phyloP scores from a whole-genome alignment of 2,888 invertebrate species.

The Drosophila leonis region DNA sequence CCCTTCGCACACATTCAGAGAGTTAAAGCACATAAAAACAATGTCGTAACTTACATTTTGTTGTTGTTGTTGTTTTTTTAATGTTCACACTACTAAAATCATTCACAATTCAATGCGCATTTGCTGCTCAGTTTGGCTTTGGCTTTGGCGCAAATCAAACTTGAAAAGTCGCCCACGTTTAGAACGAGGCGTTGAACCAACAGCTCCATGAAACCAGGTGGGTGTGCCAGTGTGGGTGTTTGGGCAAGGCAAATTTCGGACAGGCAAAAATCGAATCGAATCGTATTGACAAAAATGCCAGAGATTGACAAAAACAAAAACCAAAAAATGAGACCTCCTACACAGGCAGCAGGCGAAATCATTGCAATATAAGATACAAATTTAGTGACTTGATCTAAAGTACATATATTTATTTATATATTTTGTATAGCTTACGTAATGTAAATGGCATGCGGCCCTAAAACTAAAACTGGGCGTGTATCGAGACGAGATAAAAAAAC shows the following conservation, averaged over 20 bases:
- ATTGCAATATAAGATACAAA: slow-evolving; percentile 24
- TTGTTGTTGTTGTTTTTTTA: background rate
- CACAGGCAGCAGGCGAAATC: slow-evolving; percentile 41
- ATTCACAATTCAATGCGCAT: slow-evolving; percentile 72
- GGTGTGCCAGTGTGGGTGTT: slow-evolving; percentile 46
- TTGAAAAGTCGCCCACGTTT: slow-evolving; percentile 72
- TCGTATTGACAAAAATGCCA: slow-evolving; percentile 60
- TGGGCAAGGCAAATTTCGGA: slow-evolving; percentile 73
- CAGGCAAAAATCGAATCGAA: slow-evolving; percentile 60
- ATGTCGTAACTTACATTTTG: slow-evolving; percentile 34
- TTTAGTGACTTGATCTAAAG: slow-evolving; percentile 42
- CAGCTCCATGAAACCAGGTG: slow-evolving; percentile 48
- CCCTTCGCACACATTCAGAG: slow-evolving; percentile 4
- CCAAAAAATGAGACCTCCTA: slow-evolving; percentile 24
- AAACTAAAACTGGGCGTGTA: slow-evolving; percentile 55
- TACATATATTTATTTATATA: background rate
- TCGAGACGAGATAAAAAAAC: slow-evolving; percentile 10
- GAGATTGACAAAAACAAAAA: slow-evolving; percentile 23
- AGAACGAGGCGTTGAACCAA: slow-evolving; percentile 79
- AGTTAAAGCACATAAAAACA: slow-evolving; percentile 9
- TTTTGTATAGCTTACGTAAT: slow-evolving; percentile 53
- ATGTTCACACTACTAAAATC: slow-evolving; percentile 45
- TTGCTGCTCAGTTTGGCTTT: slow-evolving; percentile 39
- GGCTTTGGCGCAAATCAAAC: slow-evolving; percentile 72
- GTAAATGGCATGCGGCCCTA: slow-evolving; percentile 57